A percentile compares a stretch with the other conserved stretches of the same genome.
These are phyloP conservation scores for Acleris laterana DNA, from an alignment of 2,888 invertebrate genomes.

Conservation along the genomic window DNA sequence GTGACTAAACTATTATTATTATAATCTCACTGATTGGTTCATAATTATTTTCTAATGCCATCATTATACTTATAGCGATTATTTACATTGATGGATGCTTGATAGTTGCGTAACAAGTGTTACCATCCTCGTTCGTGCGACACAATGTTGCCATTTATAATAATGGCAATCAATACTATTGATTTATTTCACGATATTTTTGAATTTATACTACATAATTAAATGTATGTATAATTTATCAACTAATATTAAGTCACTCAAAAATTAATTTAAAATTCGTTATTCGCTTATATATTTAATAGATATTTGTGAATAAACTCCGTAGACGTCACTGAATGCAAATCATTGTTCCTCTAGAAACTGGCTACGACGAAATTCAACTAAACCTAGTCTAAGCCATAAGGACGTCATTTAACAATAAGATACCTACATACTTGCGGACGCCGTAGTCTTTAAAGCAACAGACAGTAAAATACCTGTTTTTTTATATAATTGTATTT, in stretches of 20 bases:
- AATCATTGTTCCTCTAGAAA: conserved; percentile 22
- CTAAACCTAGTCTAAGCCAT: conserved; percentile 16
- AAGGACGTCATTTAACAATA: conserved; percentile 9
- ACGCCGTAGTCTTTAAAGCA: conserved; percentile 13
- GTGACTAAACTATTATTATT: conserved; percentile 67
- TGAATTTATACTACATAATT: conserved; percentile 19
- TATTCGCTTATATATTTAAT: conserved; percentile 54
- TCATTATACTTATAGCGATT: conserved; percentile 73
- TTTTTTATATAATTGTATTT: too few relatives aligned
- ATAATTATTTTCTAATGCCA: conserved; percentile 72
- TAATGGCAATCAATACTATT: conserved; percentile 33
- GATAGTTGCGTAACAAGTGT: conserved; percentile 23
- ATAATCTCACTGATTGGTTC: conserved; percentile 82
- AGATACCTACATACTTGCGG: neutral
- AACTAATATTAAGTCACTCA: conserved; percentile 51
- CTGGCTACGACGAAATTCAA: conserved; percentile 25
- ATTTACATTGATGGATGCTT: conserved; percentile 67
- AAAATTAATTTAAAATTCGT: conserved; percentile 65
- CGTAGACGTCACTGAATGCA: conserved; percentile 35
- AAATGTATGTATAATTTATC: conserved; percentile 33
- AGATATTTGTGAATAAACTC: conserved; percentile 42
- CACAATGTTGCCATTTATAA: conserved; percentile 23
- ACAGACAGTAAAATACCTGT: neutral
- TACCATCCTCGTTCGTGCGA: conserved; percentile 11
- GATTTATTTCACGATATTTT: conserved; percentile 19